Evolutionary conservation across 2,113 vertebrate species (phyloP).

Genomic region (Phainopepla nitens): DNA sequence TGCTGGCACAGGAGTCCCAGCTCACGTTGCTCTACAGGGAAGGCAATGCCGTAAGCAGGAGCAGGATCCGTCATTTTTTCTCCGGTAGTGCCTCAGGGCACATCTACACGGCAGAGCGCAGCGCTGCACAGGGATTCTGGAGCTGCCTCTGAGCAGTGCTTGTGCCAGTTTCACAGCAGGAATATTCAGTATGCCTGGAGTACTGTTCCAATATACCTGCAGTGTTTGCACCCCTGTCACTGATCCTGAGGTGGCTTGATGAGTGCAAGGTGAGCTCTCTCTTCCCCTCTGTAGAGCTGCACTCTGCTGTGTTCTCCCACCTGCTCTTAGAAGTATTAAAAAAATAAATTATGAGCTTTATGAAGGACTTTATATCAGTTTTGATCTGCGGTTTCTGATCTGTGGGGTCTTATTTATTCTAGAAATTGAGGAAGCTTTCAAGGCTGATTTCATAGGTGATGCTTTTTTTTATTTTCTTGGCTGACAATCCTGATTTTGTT

Average conservation of each 20-base stretch:
- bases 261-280: neutral
- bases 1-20: neutral
- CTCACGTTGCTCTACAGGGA: accelerated
- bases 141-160: neutral
- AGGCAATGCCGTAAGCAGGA: neutral
- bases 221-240: neutral
- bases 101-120: accelerated
- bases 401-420: neutral
- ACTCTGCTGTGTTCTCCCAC: neutral
- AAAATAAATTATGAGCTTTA: neutral
- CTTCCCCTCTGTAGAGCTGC: neutral
- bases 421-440: neutral
- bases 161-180: neutral
- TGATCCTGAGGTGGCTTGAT: neutral
- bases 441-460: neutral
- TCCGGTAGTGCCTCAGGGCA: neutral
- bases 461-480: neutral
- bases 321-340: neutral
- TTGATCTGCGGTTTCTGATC: neutral
- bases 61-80: neutral
- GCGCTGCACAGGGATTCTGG: neutral
- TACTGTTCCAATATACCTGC: neutral
- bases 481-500: neutral
- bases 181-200: neutral
- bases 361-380: neutral